Conservation (phyloP, 2,113 vertebrate species). For the Narcine bancroftii region DNA sequence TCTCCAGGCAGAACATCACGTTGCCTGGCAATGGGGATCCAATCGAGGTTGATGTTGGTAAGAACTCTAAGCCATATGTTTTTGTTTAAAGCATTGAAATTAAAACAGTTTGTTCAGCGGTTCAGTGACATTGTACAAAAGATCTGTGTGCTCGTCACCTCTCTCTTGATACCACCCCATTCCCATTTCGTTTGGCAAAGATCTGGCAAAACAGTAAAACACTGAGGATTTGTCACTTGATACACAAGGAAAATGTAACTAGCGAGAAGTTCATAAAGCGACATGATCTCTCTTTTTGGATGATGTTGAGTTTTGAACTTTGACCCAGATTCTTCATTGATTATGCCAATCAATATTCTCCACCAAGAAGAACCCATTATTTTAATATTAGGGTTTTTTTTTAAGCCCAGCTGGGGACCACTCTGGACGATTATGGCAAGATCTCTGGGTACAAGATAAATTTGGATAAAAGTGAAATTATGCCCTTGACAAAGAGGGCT, state of each 20-base stretch:
- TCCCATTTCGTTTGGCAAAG: background rate
- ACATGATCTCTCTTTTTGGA: background rate
- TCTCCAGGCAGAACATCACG: slow-evolving; percentile 84
- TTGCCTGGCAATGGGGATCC: slow-evolving; percentile 75
- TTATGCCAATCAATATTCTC: background rate
- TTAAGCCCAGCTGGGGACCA: no score
- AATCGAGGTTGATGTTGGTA: slow-evolving; percentile 79
- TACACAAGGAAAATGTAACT: background rate
- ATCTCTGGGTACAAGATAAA: no score
- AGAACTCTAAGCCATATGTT: slow-evolving; percentile 43
- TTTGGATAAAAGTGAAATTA: no score
- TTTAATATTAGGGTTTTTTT: background rate
- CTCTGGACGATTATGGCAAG: no score
- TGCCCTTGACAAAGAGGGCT: no score
- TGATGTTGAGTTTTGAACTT: background rate
- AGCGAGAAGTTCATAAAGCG: background rate
- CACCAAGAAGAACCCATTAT: background rate
- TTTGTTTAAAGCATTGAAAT: slow-evolving; percentile 6
- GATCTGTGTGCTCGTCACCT: background rate
- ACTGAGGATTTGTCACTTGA: background rate
- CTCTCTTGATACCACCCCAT: background rate
- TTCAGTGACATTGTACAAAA: background rate
- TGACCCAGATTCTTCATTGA: background rate
- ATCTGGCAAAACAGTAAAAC: background rate
- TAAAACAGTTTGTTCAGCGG: slow-evolving; percentile 1